phyloP scores from a whole-genome alignment of 2,797 vertebrate genomes.

The Halcyon badia region DNA sequence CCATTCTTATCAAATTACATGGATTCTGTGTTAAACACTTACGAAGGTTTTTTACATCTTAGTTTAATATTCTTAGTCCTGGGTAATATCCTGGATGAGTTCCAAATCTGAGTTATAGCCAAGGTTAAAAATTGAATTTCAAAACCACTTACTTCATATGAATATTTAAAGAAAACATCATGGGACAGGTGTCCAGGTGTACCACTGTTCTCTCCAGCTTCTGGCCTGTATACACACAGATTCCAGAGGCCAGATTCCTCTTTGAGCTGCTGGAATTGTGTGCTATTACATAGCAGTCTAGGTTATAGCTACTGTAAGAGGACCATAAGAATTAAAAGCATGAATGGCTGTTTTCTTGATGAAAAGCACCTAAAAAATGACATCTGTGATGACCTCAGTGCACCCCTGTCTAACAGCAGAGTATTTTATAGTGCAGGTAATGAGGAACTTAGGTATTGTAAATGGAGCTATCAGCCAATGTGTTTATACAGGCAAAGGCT shows the following conservation, averaged over 20 bases:
- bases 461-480: background rate
- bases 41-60: background rate
- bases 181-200: background rate
- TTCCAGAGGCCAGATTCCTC: background rate
- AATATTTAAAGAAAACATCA: background rate
- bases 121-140: background rate
- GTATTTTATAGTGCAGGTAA: background rate
- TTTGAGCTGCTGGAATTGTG: background rate
- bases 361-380: background rate
- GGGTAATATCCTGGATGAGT: background rate
- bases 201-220: background rate
- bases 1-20: background rate
- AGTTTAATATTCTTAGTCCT: background rate
- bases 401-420: background rate
- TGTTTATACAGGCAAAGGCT: background rate
- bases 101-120: background rate
- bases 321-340: background rate
- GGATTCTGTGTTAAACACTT: background rate
- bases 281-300: accelerated
- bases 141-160: background rate
- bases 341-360: background rate
- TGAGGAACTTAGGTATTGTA: background rate
- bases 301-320: background rate
- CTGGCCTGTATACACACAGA: background rate
- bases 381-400: background rate